phyloP scores from a whole-genome alignment of 2,113 vertebrate species.

The Otocyon megalotis region DNA sequence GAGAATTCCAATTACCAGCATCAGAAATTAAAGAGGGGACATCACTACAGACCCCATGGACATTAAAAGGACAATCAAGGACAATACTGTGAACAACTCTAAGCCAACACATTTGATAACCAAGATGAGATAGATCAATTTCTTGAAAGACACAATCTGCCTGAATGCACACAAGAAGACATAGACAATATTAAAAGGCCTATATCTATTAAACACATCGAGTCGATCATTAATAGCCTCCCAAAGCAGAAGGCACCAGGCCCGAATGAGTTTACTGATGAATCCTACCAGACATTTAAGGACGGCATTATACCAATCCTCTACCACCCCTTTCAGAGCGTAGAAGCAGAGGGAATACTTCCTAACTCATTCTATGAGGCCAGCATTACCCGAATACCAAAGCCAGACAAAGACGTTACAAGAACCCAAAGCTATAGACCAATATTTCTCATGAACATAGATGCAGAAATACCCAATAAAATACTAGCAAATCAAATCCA shows the following conservation, averaged over 20 bases:
- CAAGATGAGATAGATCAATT: background rate
- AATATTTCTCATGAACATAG: background rate
- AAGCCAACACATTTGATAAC: background rate
- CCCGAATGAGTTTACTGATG: background rate
- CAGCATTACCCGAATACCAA: background rate
- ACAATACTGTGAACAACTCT: background rate
- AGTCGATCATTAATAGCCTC: background rate
- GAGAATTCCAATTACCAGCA: background rate
- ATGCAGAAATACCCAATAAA: background rate
- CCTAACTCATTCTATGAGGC: background rate
- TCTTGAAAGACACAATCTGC: background rate
- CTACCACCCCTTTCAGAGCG: background rate
- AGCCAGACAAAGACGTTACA: background rate
- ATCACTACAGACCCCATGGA: background rate
- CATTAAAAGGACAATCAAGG: background rate
- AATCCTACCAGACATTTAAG: background rate
- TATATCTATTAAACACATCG: background rate
- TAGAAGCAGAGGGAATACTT: background rate
- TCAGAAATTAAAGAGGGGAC: background rate
- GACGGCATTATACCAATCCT: background rate
- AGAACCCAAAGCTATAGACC: background rate
- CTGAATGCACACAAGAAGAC: background rate
- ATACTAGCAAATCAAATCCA: background rate
- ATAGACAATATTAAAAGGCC: background rate
- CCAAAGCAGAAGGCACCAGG: background rate